Percentiles rank a stretch among this genome's conserved stretches.
Conservation (phyloP, 2,113 vertebrate genomes). For the Poeciliopsis retropinna region DNA sequence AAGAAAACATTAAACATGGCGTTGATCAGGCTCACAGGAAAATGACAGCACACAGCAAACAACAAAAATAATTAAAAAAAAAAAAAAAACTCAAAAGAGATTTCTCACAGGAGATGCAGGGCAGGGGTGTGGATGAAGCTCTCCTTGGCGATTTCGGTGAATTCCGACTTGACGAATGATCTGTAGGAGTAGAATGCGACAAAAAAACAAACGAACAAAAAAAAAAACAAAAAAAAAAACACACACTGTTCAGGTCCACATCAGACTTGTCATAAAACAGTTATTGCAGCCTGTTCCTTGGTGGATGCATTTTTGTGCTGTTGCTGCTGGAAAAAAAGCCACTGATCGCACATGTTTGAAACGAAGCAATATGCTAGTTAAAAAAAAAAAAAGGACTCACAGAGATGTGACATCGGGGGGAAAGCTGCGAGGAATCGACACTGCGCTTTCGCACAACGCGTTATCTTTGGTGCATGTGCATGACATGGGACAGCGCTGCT, state of each 20-base stretch:
- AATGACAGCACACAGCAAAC: constrained; percentile 53
- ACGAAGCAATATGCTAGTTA: not conserved
- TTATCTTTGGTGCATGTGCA: constrained; percentile 99
- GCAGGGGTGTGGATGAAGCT: constrained; percentile 93
- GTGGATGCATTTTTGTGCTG: not conserved
- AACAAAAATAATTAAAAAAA: constrained; percentile 50
- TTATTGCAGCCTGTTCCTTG: constrained; percentile 13
- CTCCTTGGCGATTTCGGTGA: constrained; percentile 80
- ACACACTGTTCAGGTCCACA: constrained; percentile 5
- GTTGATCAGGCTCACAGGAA: constrained; percentile 51
- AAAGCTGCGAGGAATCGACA: constrained; percentile 92
- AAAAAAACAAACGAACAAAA: not conserved
- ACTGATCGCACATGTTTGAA: not conserved
- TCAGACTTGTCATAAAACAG: constrained; percentile 11
- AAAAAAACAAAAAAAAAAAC: not conserved
- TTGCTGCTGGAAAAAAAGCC: constrained; percentile 4
- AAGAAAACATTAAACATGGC: constrained; percentile 56
- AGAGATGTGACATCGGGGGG: constrained; percentile 94
- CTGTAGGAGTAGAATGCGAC: constrained; percentile 75
- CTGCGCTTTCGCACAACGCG: constrained; percentile 95
- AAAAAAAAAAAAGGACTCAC: constrained; percentile 82
- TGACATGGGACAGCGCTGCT: constrained; percentile 89
- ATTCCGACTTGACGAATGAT: constrained; percentile 82
- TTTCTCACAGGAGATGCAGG: constrained; percentile 97
- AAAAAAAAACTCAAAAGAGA: constrained; percentile 10